Base-by-base conservation (phyloP, 2,113 vertebrate species). In the Phainopepla nitens region DNA sequence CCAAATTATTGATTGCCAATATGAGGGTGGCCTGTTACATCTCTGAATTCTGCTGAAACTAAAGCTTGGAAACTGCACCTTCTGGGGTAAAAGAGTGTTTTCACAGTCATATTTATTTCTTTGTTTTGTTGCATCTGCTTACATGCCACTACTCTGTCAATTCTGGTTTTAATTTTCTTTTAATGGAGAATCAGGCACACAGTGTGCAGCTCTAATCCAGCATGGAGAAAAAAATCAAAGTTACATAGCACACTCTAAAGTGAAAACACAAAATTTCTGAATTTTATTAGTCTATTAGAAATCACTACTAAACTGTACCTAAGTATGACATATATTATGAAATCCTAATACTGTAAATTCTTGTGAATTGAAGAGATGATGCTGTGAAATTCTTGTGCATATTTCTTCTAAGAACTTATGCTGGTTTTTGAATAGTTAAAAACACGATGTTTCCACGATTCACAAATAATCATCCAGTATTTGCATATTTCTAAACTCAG, bases 71-170 rank as follows among this genome's bases (percentile, higher is more conserved):
- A 96, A 68, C 92, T 96, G 96, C 87, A 93, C 94, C 87, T 96
- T 93, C 93, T 77, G 97, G 96, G 94, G 65, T 91, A 95, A 85
- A 97, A 96, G 92, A 75, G 65, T 93, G 21, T 94, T 96, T 87
- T 80, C 62, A 92, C 60, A 53, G n/a, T 94, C 73, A 68, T 90
- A 49, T 72, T 90, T 94, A 35, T 91, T 97, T 88, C 44, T 86
- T 93, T 94, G 33, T 96, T 95, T 96, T 82, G 62, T 92, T 84
- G 71, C 82, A 97, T 96, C 89, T 96, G 76, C 92, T 95, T 96
- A 79, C 64, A 81, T 77, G 44, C 86, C 95, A 92, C 89, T 91
- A 89, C 47, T 94, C 84, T 4, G 14, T 80, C 65, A 91, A 23
- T 70, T 96, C 79, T 82, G 62, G 10, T 79, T 87, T 93, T 24